Conservation (phyloP, 1,140 invertebrate species). For the Meloidogyne chitwoodi region DNA sequence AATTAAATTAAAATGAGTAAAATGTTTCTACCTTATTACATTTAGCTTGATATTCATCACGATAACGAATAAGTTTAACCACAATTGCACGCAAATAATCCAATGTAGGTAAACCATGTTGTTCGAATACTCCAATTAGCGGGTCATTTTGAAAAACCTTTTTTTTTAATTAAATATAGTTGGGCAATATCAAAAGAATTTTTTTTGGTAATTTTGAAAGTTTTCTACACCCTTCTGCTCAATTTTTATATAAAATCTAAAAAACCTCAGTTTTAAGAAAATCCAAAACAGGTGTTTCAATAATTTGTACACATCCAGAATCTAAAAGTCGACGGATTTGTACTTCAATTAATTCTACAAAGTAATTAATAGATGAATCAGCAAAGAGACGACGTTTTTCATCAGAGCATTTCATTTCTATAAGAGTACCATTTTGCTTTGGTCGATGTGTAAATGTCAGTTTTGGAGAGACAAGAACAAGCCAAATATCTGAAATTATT, state of each 20-base stretch:
- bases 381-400: conserved; percentile 18
- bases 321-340: conserved; percentile 15
- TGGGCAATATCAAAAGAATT: too few species aligned
- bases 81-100: conserved; percentile 5
- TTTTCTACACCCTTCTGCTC: too few species aligned
- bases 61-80: not conserved
- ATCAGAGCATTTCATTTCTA: conserved; percentile 7
- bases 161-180: not conserved
- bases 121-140: conserved; percentile 1
- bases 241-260: not conserved
- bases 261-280: conserved; percentile 5
- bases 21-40: not conserved
- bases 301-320: not conserved
- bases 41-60: conserved; percentile 1
- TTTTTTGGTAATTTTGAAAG: too few species aligned
- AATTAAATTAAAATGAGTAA: not conserved
- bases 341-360: conserved; percentile 20
- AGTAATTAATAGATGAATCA: conserved; percentile 22
- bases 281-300: conserved; percentile 23
- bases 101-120: conserved; percentile 1
- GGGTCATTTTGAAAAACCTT: conserved; percentile 15
- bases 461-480: not conserved
- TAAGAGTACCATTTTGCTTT: not conserved
- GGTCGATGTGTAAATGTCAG: not conserved
- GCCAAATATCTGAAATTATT: conserved; percentile 8